These are phyloP conservation scores for Stenodema calcarata DNA, from an alignment of 2,888 invertebrate species.

Conservation along the genomic window DNA sequence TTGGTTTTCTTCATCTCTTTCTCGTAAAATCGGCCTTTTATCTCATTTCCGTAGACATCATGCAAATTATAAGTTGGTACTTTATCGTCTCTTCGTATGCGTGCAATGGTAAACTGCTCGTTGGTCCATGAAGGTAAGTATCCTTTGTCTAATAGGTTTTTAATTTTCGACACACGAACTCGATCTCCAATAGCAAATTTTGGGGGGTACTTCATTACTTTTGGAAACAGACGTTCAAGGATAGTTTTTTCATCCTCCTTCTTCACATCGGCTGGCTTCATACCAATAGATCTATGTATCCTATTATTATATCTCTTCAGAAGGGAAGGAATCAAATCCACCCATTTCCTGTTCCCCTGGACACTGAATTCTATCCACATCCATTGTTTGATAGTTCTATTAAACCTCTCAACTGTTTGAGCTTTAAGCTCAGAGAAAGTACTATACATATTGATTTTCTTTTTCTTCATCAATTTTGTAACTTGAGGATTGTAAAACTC, in stretches of 20 bases:
- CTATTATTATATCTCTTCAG: no score
- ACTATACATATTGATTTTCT: no score
- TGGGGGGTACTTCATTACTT: no score
- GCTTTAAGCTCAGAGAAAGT: constrained; percentile 50
- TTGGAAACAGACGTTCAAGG: no score
- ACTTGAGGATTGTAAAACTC: no score
- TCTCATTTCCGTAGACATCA: not conserved
- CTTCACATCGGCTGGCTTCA: no score
- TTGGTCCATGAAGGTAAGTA: constrained; percentile 60
- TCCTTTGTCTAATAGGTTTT: constrained; percentile 60
- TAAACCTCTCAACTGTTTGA: constrained; percentile 51
- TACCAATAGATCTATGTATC: no score
- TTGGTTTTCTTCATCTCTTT: not conserved
- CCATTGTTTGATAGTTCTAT: constrained; percentile 50
- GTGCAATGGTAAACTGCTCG: constrained; percentile 59
- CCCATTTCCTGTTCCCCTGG: no score
- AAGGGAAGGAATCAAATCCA: no score
- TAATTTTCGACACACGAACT: constrained; percentile 24
- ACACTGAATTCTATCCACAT: no score
- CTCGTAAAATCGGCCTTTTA: not conserved
- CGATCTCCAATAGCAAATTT: constrained; percentile 50
- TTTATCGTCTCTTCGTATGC: constrained; percentile 57
- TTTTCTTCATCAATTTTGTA: no score
- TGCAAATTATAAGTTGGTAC: constrained; percentile 4
- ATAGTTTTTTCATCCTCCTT: no score